Evolutionary conservation across 2,797 vertebrate species (phyloP).

Genomic region (Florisuga fusca): DNA sequence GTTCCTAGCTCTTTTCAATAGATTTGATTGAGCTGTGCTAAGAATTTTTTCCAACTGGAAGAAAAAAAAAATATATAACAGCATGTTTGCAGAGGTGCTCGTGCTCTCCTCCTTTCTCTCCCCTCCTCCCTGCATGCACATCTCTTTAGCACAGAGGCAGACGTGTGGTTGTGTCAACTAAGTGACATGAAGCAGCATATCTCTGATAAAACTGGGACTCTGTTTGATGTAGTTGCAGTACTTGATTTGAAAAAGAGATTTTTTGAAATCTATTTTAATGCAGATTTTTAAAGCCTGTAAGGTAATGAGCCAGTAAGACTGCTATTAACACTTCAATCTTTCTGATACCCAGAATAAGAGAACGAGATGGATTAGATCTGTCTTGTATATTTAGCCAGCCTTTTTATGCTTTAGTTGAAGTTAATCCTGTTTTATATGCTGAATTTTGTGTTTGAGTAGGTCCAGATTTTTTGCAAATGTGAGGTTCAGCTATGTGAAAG

Average conservation of each 20-base stretch:
- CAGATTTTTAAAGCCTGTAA: conserved; percentile 52
- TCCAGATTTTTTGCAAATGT: conserved; percentile 14
- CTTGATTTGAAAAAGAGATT: conserved; percentile 51
- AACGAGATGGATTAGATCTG: conserved; percentile 22
- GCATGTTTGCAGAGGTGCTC: background rate
- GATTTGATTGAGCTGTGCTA: conserved; percentile 21
- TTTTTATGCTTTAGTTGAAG: conserved; percentile 13
- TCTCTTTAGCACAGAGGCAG: conserved; percentile 33
- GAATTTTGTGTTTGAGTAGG: background rate
- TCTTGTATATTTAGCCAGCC: conserved; percentile 8
- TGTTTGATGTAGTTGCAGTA: conserved; percentile 62
- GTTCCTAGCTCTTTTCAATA: background rate
- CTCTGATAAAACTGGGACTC: conserved; percentile 65
- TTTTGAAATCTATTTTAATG: conserved; percentile 57
- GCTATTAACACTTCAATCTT: conserved; percentile 68
- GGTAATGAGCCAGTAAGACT: conserved; percentile 62
- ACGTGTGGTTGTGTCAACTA: conserved; percentile 54
- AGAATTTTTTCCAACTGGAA: background rate
- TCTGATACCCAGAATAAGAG: conserved; percentile 14
- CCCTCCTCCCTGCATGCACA: background rate
- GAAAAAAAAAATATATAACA: background rate
- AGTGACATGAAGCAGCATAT: conserved; percentile 42
- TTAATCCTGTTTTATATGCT: background rate
- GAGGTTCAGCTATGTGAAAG: background rate
- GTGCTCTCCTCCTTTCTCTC: background rate